Evolutionary conservation across 2,113 vertebrate genomes (phyloP), one percentile per base, ranked within the genome.

Genomic region (Channa maculata): DNA sequence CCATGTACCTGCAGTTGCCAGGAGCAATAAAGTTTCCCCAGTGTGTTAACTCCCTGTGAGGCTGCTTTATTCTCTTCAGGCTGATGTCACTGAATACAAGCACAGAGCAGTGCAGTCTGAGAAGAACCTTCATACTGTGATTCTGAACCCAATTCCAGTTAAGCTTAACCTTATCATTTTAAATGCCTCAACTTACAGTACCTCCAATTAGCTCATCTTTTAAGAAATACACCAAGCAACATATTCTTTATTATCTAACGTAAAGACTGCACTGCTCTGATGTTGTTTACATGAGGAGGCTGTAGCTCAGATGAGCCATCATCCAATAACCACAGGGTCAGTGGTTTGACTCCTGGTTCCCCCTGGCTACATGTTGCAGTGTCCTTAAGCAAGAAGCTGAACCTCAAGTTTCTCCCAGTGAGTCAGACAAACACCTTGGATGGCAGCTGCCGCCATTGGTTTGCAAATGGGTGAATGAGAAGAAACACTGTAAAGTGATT

Each of bases 21-120:
- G 77, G 75, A 80, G 81, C 81, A 74, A 80, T 84, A 51, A 72
- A 79, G 72, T 86, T 87, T 67, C 80, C 79, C 77, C 8, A 50
- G 83, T 75, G 82, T 63, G 62, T 80, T 72, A 67, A 75, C 79
- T 77, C 75, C 79, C 66, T 34, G 46, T 51, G 69, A 82, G 77
- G 50, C 60, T 70, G 74, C 64, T 69, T 53, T 53, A 65, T 70
- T 79, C 70, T 75, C 71, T 76, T 66, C 71, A 48, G 82, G 37
- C 77, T 73, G 75, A 58, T 67, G 71, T 81, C 76, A 68, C 38
- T 61, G 79, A 84, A 67, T 57, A 53, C 38, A 53, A 79, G 64
- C 66, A 49, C 12, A 38, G 52, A 79, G 65, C 64, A 14, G 55
- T 50, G 69, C 55, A 55, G 75, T 57, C 49, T 68, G 64, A 83